These are phyloP conservation scores for Drosophila parvula DNA, from an alignment of 1,140 invertebrate genomes.

Conservation along the genomic window DNA sequence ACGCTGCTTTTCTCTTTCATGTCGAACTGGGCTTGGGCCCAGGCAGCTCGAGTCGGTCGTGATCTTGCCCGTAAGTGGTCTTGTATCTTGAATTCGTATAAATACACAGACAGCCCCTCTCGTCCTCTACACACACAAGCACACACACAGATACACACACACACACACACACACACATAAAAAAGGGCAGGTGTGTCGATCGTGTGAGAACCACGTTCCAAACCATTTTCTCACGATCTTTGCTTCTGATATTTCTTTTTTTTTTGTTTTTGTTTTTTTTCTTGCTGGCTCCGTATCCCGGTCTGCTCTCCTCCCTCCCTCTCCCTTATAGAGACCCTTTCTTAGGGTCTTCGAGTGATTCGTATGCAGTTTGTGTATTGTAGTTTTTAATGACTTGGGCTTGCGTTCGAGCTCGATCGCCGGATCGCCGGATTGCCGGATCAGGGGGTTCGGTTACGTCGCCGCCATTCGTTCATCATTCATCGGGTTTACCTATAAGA, in stretches of 20 bases:
- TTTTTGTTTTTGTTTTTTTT: conserved; percentile 42
- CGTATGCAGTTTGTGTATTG: conserved; percentile 82
- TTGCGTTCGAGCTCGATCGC: conserved; percentile 68
- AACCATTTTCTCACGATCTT: conserved; percentile 84
- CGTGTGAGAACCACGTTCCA: conserved; percentile 84
- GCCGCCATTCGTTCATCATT: conserved; percentile 77
- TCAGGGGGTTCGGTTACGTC: conserved; percentile 65
- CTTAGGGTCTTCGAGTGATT: conserved; percentile 67
- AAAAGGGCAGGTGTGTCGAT: conserved; percentile 84
- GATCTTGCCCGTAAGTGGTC: conserved; percentile 83
- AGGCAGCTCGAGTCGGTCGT: conserved; percentile 65
- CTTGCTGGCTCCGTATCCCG: conserved; percentile 36
- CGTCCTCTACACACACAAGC: neutral
- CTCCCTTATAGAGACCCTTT: conserved; percentile 32
- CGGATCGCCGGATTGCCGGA: conserved; percentile 41
- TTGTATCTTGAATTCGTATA: conserved; percentile 82
- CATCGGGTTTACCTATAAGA: conserved; percentile 79
- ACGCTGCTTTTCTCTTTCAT: conserved; percentile 81
- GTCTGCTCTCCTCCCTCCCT: conserved; percentile 11
- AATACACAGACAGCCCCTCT: conserved; percentile 39
- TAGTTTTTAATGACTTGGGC: conserved; percentile 81
- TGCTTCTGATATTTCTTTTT: conserved; percentile 76
- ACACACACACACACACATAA: conserved; percentile 49
- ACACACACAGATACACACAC: neutral
- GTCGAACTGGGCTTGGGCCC: conserved; percentile 20